Conservation (phyloP, 2,888 invertebrate genomes). For the Lepas anatifera region DNA sequence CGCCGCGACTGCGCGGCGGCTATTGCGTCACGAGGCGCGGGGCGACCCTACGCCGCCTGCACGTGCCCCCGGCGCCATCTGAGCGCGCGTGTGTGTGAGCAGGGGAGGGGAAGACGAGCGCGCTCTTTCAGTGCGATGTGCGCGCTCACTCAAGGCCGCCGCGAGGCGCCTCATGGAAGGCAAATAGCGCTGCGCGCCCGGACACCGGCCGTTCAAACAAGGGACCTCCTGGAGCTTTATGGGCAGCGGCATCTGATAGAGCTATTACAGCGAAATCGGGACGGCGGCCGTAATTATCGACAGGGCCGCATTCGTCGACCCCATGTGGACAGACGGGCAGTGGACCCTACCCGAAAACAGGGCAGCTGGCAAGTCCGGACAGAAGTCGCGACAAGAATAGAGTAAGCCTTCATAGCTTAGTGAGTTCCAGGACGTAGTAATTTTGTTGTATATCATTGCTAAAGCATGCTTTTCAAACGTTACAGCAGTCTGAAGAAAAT, state of each 20-base stretch:
- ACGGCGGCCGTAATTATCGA: background rate
- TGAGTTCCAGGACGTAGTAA: too few species aligned
- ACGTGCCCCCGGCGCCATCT: background rate
- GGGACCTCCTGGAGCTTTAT: background rate
- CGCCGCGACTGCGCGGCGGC: background rate
- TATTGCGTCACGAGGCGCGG: background rate
- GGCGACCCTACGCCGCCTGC: too few species aligned
- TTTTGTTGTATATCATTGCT: too few species aligned
- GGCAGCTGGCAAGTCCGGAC: too few species aligned
- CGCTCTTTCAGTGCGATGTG: background rate
- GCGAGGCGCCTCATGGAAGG: background rate
- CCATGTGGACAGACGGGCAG: background rate
- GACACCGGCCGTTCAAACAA: background rate
- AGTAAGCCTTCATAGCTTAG: too few species aligned
- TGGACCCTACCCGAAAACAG: too few species aligned
- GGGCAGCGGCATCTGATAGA: background rate
- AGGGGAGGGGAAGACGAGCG: background rate
- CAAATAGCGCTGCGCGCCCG: background rate
- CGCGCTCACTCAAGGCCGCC: background rate
- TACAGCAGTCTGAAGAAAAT: too few species aligned
- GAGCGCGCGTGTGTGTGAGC: background rate
- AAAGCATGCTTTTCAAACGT: too few species aligned
- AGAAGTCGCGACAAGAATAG: too few species aligned
- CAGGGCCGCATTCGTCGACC: background rate
- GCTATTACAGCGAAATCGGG: background rate